Evolutionary conservation across 1,140 invertebrate genomes (phyloP).

Genomic region (Armadillidium nasatum): DNA sequence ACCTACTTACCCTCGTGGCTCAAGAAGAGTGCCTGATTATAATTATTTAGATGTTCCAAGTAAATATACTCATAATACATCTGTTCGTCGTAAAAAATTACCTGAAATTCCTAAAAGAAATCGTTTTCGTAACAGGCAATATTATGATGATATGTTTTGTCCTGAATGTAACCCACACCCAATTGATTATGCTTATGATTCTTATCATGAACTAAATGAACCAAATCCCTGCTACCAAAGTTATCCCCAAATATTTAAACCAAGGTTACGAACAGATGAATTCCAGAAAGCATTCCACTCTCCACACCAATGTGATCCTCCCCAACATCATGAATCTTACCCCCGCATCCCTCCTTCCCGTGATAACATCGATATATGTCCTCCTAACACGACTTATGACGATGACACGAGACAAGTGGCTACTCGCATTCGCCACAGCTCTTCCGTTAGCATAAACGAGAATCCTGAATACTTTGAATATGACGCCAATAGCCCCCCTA

Average conservation of each 20-base stretch:
- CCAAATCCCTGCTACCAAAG: not conserved
- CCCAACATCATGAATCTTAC: slow-evolving; percentile 35
- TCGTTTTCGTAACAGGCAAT: not conserved
- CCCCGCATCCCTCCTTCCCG: slow-evolving; percentile 29
- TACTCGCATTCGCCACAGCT: slow-evolving; percentile 43
- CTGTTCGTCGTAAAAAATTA: not conserved
- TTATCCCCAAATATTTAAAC: not conserved
- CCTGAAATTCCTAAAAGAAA: not conserved
- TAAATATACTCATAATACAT: not conserved
- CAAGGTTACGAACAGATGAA: not conserved
- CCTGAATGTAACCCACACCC: not conserved
- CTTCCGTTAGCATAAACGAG: slow-evolving; percentile 51
- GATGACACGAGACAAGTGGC: not conserved
- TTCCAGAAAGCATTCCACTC: slow-evolving; percentile 20
- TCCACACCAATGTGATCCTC: slow-evolving; percentile 32
- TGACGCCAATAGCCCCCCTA: slow-evolving; percentile 47
- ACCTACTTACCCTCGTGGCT: not conserved
- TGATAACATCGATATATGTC: not conserved
- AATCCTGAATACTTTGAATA: slow-evolving; percentile 51
- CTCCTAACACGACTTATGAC: slow-evolving; percentile 3
- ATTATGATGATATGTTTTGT: not conserved
- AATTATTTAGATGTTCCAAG: slow-evolving; percentile 1
- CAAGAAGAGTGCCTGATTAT: slow-evolving; percentile 10
- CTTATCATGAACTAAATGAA: not conserved
- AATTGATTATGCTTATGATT: not conserved